Evolutionary conservation across 2,888 invertebrate species (phyloP), one percentile per base, ranked within the genome.

Genomic region (Tinea pellionella): DNA sequence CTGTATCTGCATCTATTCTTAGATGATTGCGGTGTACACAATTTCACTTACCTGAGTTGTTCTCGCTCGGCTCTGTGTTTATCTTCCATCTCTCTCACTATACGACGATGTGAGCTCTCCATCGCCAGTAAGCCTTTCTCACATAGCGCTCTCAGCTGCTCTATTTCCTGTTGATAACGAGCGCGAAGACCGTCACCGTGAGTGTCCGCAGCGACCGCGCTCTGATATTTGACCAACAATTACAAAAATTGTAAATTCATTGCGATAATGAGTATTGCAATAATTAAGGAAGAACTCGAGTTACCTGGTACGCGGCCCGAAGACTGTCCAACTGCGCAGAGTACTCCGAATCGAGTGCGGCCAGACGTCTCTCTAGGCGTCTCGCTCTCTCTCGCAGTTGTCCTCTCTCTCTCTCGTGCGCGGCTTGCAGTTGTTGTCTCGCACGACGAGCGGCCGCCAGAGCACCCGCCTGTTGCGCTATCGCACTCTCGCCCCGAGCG

Each of bases 51-150:
- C 87, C 90, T 84, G 66, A 93, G 84, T 67, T 92, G 91, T 65
- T 95, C 94, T 64, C 96, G 85, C 79, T 97, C 96, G 63, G 92
- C 91, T 61, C 93, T 90, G 78, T 97, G 97, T 69, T 95, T 94
- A 68, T 96, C 96, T 72, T 97, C 95, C 84, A 97, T 89, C 74
- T 97, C 96, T 59, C 93, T 91, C 67, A 97, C 92, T 64, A 95
- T 93, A 63, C 95, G 90, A 47, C 94, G 89, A 76, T 96, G 96
- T 69, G 95, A 95, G 73, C 93, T 94, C 82, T 96, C 96, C 94
- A 96, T 95, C 41, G 96, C 95, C 67, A 94, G 89, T 65, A 97
- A 89, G 51, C 97, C 97, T 77, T 96, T 96, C 80, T 97, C 96
- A 75, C 96, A 96, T 61, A 97, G 89, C 64, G 93, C 93, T 84